Evolutionary conservation across 1,140 invertebrate genomes (phyloP).

Genomic region (Bombus breviceps): DNA sequence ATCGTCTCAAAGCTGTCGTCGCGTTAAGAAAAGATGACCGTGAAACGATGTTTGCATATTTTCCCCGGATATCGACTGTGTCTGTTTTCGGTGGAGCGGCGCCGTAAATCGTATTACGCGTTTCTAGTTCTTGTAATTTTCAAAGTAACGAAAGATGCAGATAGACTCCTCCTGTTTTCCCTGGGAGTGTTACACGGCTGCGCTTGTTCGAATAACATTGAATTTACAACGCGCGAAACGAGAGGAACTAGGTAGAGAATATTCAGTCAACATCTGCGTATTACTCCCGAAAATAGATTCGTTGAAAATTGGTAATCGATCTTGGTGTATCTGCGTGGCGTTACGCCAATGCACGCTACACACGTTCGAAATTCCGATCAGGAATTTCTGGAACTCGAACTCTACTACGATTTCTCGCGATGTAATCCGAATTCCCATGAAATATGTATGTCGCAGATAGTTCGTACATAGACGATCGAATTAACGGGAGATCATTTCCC

Average conservation of each 20-base stretch:
- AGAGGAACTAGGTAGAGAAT: not conserved
- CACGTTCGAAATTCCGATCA: conserved; percentile 59
- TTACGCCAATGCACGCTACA: conserved; percentile 52
- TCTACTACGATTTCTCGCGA: conserved; percentile 59
- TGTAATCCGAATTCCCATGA: conserved; percentile 57
- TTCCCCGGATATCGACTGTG: not conserved
- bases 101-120: conserved; percentile 24
- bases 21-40: conserved; percentile 23
- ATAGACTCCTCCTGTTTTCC: conserved; percentile 23
- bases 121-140: conserved; percentile 43
- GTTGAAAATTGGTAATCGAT: conserved; percentile 19
- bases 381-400: conserved; percentile 57
- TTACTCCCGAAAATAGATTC: not conserved
- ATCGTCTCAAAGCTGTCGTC: not conserved
- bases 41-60: not conserved
- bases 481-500: conserved; percentile 59
- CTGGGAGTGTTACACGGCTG: not conserved
- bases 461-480: conserved; percentile 55
- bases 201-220: not conserved
- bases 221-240: not conserved
- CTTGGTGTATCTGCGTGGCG: not conserved
- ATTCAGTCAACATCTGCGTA: not conserved
- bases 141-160: not conserved
- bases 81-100: conserved; percentile 28
- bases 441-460: conserved; percentile 51